A percentile compares a stretch with the other conserved stretches of the same genome.
Evolutionary conservation across 2,113 vertebrate genomes (phyloP).

Genomic region (Etia nguti): DNA sequence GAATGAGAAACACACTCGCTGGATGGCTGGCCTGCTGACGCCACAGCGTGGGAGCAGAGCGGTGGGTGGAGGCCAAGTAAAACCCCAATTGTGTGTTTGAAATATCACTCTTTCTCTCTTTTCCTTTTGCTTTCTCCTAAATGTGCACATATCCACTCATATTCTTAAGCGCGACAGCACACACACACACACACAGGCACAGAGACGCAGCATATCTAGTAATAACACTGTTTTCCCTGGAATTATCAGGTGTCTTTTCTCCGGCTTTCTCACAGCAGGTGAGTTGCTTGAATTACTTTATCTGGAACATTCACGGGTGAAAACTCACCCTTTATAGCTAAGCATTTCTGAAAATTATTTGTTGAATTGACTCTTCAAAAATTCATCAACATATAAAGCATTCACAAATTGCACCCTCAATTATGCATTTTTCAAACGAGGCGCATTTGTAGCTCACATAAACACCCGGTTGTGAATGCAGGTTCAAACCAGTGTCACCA

Average conservation of each 20-base stretch:
- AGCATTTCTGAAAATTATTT: slow-evolving; percentile 20
- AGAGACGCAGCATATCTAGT: not conserved
- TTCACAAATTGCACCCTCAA: slow-evolving; percentile 24
- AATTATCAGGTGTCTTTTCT: slow-evolving; percentile 8
- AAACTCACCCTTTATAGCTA: not conserved
- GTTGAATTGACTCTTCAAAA: slow-evolving; percentile 26
- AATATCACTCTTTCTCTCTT: slow-evolving; percentile 23
- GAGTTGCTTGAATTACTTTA: not conserved
- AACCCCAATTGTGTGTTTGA: slow-evolving; percentile 54
- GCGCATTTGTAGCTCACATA: not conserved
- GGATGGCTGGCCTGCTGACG: slow-evolving; percentile 51
- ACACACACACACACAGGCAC: not conserved
- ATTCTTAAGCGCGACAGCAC: not conserved
- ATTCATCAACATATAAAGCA: slow-evolving; percentile 7
- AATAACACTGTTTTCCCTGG: not conserved
- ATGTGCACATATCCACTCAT: not conserved
- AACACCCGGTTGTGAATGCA: not conserved
- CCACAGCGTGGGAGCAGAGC: slow-evolving; percentile 71
- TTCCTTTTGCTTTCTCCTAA: not conserved
- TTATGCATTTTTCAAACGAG: slow-evolving; percentile 14
- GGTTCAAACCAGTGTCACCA: slow-evolving; percentile 17
- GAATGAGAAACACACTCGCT: slow-evolving; percentile 71
- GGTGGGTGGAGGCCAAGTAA: slow-evolving; percentile 57
- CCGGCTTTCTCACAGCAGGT: not conserved
- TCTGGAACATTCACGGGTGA: not conserved